Percentiles rank a stretch among this genome's conserved stretches.
Evolutionary conservation across 2,113 vertebrate genomes (phyloP).

Genomic region (Dasypus novemcinctus): DNA sequence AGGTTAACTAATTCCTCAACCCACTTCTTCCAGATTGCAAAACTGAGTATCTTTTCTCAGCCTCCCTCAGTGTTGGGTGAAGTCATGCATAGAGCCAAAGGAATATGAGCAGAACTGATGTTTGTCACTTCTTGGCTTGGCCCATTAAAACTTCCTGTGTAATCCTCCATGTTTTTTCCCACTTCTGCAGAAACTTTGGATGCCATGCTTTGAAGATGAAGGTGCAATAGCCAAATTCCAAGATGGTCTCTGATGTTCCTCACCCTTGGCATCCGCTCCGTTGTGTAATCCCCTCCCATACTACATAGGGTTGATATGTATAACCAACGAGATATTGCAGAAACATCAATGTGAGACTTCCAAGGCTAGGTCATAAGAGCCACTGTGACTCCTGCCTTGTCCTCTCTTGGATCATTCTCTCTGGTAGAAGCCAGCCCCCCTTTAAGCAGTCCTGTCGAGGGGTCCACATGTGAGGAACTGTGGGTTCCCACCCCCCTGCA

Average conservation of each 20-base stretch:
- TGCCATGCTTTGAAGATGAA: not conserved
- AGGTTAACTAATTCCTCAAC: not conserved
- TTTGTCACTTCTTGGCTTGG: not conserved
- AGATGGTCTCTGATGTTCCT: not conserved
- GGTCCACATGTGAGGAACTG: not conserved
- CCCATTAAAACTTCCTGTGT: accelerated
- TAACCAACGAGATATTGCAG: not conserved
- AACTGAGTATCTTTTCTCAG: not conserved
- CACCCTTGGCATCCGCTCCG: not conserved
- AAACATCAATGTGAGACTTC: not conserved
- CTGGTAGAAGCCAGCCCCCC: no score
- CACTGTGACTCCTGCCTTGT: no score
- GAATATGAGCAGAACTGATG: not conserved
- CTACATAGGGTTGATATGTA: not conserved
- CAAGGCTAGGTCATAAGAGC: not conserved
- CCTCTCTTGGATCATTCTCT: not conserved
- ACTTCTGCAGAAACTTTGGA: not conserved
- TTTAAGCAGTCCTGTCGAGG: not conserved
- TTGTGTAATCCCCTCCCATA: not conserved
- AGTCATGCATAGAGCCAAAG: not conserved
- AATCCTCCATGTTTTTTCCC: not conserved
- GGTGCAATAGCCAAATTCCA: not conserved
- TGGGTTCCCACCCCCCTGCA: not conserved
- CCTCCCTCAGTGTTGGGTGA: not conserved
- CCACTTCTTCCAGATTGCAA: not conserved